Evolutionary conservation across 2,888 invertebrate genomes (phyloP), one percentile per base, ranked within the genome.

Genomic region (Siphlonurus alternatus): DNA sequence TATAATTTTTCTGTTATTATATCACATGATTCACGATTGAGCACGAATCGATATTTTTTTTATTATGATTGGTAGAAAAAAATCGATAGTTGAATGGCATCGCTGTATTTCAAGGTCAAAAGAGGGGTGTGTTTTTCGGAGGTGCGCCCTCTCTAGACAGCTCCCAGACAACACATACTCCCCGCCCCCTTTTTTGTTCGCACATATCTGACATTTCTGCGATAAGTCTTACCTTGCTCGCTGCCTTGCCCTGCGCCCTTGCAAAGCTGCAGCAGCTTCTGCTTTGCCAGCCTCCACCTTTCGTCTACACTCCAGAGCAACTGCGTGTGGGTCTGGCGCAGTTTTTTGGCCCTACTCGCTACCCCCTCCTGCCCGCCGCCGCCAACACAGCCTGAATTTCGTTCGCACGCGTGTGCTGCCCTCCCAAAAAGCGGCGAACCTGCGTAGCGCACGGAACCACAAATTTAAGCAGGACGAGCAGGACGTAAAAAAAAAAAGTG

Each of bases 321-420:
- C 56, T 56, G 56, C 56, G 56, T 56, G 56, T 56, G 5, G 7
- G 56, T 56, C 56, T 56, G 56, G 56, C 56, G 56, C 56, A 56
- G 56, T 56, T 56, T 56, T 56, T 56, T 56, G 56, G 56, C 56
- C 56, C 56, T 56, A 10, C 19, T n/a, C 20, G 5, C 7, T 20
- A 7, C 7, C n/a, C n/a, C 56, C 56, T 22, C 56, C 56, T 56
- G 19, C 56, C 19, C 56, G 19, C 19, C 53, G 53, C 53, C 56
- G 56, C 56, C 38, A 22, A 56, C 56, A n/a, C 56, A 7, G 56
- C n/a, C 19, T 56, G 56, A n/a, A 56, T 56, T 56, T 56, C 56
- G 56, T 56, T 56, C 56, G 56, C 56, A 56, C 56, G 56, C n/a
- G 56, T 56, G 56, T 56, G 56, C 56, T 56, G 56, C 56, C 56